A percentile compares a stretch with the other conserved stretches of the same genome.
phyloP scores from a whole-genome alignment of 1,140 invertebrate species.

The Lordiphosa collinella region DNA sequence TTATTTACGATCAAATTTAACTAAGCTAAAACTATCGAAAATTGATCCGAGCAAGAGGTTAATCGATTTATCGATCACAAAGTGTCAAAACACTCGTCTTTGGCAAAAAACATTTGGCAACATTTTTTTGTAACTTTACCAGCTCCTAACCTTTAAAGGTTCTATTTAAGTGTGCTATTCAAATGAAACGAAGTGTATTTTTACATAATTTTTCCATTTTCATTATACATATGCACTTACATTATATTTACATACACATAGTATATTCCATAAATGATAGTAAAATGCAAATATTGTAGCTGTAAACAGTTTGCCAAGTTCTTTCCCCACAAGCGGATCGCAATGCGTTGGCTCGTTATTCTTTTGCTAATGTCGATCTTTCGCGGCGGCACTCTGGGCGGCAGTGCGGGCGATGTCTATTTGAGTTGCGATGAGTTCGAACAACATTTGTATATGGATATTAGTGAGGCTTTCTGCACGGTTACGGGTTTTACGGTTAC shows the following conservation, averaged over 20 bases:
- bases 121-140: too few relatives aligned
- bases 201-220: neutral
- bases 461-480: conserved; percentile 68
- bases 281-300: conserved; percentile 6
- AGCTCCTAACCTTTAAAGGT: too few relatives aligned
- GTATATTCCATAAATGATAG: conserved; percentile 17
- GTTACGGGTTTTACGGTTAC: conserved; percentile 68
- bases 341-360: conserved; percentile 14
- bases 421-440: conserved; percentile 71
- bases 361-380: conserved; percentile 6
- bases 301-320: conserved; percentile 17
- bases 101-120: too few relatives aligned
- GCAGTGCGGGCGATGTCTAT: conserved; percentile 46
- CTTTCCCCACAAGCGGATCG: conserved; percentile 14
- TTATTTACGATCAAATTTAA: too few relatives aligned
- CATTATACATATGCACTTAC: neutral
- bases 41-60: too few relatives aligned
- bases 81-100: too few relatives aligned
- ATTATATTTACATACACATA: too few relatives aligned
- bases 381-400: neutral
- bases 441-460: conserved; percentile 45
- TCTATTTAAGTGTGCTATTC: neutral
- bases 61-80: too few relatives aligned
- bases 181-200: too few relatives aligned
- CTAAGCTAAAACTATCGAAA: too few relatives aligned